Base-by-base conservation (phyloP, 2,888 invertebrate genomes). In the Sphaerophoria rueppellii region DNA sequence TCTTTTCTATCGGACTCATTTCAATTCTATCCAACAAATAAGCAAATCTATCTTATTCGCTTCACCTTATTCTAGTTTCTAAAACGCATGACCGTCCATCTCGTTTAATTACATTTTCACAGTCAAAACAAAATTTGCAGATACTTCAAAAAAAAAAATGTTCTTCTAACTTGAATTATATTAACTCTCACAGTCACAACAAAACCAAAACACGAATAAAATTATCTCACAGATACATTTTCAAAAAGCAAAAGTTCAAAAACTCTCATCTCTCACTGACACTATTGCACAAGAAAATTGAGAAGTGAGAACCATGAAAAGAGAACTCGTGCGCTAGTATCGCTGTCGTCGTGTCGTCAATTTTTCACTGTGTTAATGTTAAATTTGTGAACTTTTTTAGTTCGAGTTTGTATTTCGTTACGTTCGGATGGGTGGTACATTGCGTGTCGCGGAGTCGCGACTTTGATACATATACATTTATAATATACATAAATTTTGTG, bases 341-440 rank as follows among this genome's bases (percentile, higher is more conserved):
- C 73, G 63, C 52, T 0, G 4, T 43, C 43, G 4, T 43, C 43
- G 9, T 9, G 11, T 43, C 9, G 9, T 4, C 48, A 63, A 63
- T 63, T 63, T 11, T 63, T 63, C 16, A 37, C 65, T 50, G 65
- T 65, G 65, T 65, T 16, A 11, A 37, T 65, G 34, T 70, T 55
- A 69, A 76, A 43, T 55, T 43, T 16, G 35, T 63, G 57, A 81
- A 85, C 63, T 76, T 77, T 81, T 88, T 91, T 89, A 91, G 91
- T 91, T 91, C 89, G 91, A 91, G 90, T 89, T 90, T 90, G 90
- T 90, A 89, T 90, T 91, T 91, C 90, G 90, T 90, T 89, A 89
- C 89, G 89, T 89, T 88, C 89, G 91, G 91, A 90, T 91, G 90
- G 88, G 87, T 80, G 87, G 78, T 86, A 86, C 86, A 87, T 87